Percentiles rank a stretch among this genome's conserved stretches.
Evolutionary conservation across 2,888 invertebrate species (phyloP).

Genomic region (Meiosimyza platycephala): DNA sequence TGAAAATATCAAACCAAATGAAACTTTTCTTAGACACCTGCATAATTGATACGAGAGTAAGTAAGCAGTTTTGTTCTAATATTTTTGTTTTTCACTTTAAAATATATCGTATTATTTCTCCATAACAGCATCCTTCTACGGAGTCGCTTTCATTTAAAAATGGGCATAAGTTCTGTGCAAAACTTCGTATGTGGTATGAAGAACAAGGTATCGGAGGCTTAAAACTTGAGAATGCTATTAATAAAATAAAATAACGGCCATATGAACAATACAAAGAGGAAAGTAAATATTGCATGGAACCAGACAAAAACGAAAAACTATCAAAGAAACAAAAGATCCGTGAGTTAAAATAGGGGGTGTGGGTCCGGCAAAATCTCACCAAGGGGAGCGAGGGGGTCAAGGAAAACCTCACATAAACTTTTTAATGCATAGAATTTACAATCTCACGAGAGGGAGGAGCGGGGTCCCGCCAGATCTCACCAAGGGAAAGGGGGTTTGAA

Average conservation of each 20-base stretch:
- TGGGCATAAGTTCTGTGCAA: slow-evolving; percentile 68
- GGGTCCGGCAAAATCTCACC: too few relatives aligned
- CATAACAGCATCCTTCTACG: slow-evolving; percentile 64
- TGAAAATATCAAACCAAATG: slow-evolving; percentile 74
- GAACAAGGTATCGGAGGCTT: slow-evolving; percentile 67
- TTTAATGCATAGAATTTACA: too few relatives aligned
- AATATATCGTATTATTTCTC: neutral
- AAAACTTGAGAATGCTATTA: slow-evolving; percentile 63
- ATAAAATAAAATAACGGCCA: slow-evolving; percentile 70
- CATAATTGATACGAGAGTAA: slow-evolving; percentile 71
- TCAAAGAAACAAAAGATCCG: too few relatives aligned
- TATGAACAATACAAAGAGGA: slow-evolving; percentile 77
- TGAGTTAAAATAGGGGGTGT: slow-evolving; percentile 40
- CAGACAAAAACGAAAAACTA: slow-evolving; percentile 56
- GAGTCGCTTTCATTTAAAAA: slow-evolving; percentile 59
- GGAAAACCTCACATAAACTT: too few relatives aligned
- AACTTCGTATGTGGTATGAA: slow-evolving; percentile 68
- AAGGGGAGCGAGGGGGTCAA: too few relatives aligned
- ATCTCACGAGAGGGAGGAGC: too few relatives aligned
- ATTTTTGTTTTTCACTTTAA: too few relatives aligned
- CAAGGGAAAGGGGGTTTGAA: too few relatives aligned
- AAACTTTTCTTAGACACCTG: slow-evolving; percentile 73
- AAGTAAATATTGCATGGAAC: slow-evolving; percentile 62
- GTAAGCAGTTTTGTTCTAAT: slow-evolving; percentile 21
- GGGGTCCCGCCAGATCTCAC: too few relatives aligned